Evolutionary conservation across 2,888 invertebrate species (phyloP).

Genomic region (Agonopterix heracliana): DNA sequence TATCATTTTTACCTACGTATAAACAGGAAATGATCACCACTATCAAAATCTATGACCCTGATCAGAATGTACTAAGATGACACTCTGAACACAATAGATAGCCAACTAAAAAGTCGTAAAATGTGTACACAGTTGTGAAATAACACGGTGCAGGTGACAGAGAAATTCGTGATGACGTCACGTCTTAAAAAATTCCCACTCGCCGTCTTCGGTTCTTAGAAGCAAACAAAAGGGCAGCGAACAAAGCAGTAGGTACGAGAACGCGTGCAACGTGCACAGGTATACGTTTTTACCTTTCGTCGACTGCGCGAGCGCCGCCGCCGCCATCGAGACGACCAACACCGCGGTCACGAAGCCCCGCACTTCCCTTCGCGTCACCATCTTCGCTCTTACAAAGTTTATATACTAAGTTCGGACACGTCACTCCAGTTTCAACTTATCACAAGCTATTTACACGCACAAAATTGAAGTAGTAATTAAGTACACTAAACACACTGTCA

Average conservation of each 20-base stretch:
- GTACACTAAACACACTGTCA: constrained; percentile 68
- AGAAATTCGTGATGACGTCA: constrained; percentile 1
- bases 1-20: no score
- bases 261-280: constrained; percentile 34
- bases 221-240: constrained; percentile 50
- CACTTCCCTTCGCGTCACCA: constrained; percentile 43
- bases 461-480: constrained; percentile 24
- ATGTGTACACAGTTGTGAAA: no score
- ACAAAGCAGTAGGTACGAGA: constrained; percentile 42
- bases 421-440: constrained; percentile 57
- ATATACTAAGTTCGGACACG: constrained; percentile 39
- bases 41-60: no score
- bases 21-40: no score
- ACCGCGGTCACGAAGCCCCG: constrained; percentile 50
- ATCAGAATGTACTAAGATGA: no score
- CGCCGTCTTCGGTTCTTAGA: constrained; percentile 23
- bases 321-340: constrained; percentile 52
- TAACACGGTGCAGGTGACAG: no score
- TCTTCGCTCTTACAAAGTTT: constrained; percentile 55
- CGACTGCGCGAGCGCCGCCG: constrained; percentile 59
- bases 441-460: constrained; percentile 46
- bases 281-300: constrained; percentile 67
- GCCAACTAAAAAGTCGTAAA: no score
- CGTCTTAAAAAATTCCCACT: constrained; percentile 17
- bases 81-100: no score